A percentile compares a stretch with the other conserved stretches of the same genome.
These are phyloP conservation scores for Strix uralensis DNA, from an alignment of 2,113 vertebrate genomes.

Conservation along the genomic window DNA sequence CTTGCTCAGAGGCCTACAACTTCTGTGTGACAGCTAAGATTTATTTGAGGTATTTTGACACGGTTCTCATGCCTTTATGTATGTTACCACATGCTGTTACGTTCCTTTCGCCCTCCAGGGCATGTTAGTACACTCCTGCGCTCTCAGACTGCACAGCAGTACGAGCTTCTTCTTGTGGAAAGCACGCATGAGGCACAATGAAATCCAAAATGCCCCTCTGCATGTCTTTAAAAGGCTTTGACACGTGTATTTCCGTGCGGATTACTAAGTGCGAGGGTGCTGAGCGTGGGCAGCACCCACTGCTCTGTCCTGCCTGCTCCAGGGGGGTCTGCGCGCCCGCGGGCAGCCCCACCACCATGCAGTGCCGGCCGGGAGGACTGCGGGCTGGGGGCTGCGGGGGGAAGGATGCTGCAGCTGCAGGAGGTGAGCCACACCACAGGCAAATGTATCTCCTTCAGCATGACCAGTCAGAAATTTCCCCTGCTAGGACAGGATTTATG, in stretches of 20 bases:
- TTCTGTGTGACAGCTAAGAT: background rate
- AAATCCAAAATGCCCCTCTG: background rate
- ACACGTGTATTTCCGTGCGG: rapidly evolving
- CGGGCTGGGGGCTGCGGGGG: background rate
- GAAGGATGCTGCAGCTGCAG: background rate
- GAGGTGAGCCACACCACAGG: background rate
- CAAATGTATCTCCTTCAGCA: background rate
- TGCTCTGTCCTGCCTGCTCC: background rate
- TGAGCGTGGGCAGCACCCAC: rapidly evolving
- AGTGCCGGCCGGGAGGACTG: rapidly evolving
- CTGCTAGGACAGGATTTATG: background rate
- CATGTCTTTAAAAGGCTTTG: background rate
- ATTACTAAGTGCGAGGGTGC: rapidly evolving
- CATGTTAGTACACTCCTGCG: rapidly evolving
- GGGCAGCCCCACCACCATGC: background rate
- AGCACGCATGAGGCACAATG: rapidly evolving
- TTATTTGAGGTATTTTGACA: background rate
- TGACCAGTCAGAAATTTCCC: background rate
- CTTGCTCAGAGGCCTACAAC: background rate
- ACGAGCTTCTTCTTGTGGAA: background rate
- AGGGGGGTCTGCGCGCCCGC: rapidly evolving
- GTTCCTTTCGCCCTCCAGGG: background rate
- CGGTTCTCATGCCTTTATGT: background rate
- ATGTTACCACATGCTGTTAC: rapidly evolving
- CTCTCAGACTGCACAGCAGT: background rate